Evolutionary conservation across 1,140 invertebrate genomes (phyloP), one percentile per base, ranked within the genome.

Genomic region (Sitophilus oryzae): DNA sequence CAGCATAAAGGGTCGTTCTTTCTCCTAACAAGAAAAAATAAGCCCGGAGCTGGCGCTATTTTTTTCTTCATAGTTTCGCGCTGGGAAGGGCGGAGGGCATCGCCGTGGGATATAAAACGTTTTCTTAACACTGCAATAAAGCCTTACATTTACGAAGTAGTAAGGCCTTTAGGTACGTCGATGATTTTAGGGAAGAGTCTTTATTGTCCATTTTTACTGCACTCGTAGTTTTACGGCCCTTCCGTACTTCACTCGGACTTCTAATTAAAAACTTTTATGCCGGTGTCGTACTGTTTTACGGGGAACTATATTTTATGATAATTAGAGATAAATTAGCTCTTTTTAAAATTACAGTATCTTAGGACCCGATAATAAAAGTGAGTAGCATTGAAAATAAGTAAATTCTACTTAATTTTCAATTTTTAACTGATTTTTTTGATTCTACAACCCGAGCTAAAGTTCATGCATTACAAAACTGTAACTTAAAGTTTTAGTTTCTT

Each of bases 81-180:
- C 34, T 9, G 9, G 15, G 9, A 21, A 37, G 16, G 3, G 30
- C 19, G 15, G 40, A 8, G 5, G n/a, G 10, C 21, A 23, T 20
- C 19, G 8, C 5, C 21, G 23, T 20, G 21, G 36, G 36, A 20
- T 35, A 41, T 50, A 50, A 50, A 50, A 40, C 22, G n/a, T 22
- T 50, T 40, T 19, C 22, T 50, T 41, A 41, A 50, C 48, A 40
- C 15, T 41, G 48, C 37, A 50, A 41, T 50, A 50, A 40, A 41
- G 15, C 16, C n/a, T 8, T 30, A 41, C 37, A 37, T 50, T 50
- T 50, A 50, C 25, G 48, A 36, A 47, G 30, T 21, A 25, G 36
- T 8, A 50, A 50, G 48, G 21, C 22, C 21, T 23, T 41, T 21
- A 25, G 43, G 21, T 45, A 45, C 30, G 11, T 9, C 5, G 22